Evolutionary conservation across 2,888 invertebrate genomes (phyloP).

Genomic region (Lycia hirtaria): DNA sequence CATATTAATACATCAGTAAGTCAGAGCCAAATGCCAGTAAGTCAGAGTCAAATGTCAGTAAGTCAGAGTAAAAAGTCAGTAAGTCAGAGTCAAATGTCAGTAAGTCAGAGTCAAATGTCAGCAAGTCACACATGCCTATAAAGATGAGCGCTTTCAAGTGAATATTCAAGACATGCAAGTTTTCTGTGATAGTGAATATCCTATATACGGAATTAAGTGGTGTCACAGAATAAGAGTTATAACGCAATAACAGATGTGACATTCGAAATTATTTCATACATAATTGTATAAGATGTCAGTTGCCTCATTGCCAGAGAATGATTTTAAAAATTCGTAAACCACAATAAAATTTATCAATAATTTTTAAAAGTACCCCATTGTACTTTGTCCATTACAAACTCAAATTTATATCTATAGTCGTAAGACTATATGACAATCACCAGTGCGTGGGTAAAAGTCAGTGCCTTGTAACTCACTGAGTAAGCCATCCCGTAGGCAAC

Average conservation of each 20-base stretch:
- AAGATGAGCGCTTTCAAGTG: no score
- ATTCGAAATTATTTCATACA: no score
- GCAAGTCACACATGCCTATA: background rate
- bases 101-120: background rate
- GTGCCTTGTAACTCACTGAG: background rate
- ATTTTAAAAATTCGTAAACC: no score
- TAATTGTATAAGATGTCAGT: no score
- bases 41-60: background rate
- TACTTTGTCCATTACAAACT: no score
- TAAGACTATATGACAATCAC: no score
- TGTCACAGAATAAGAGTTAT: conserved; percentile 4
- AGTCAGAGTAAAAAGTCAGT: background rate
- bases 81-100: background rate
- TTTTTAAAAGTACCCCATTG: no score
- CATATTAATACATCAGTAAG: background rate
- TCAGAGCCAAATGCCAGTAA: background rate
- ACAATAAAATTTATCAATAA: no score
- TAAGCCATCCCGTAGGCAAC: background rate
- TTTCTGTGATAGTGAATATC: background rate
- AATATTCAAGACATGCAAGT: conserved; percentile 13
- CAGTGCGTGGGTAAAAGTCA: no score
- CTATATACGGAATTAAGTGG: conserved; percentile 5
- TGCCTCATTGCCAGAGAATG: no score
- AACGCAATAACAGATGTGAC: conserved; percentile 2
- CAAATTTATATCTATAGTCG: no score